phyloP scores from a whole-genome alignment of 2,888 invertebrate species.

The Dascillus cervinus region DNA sequence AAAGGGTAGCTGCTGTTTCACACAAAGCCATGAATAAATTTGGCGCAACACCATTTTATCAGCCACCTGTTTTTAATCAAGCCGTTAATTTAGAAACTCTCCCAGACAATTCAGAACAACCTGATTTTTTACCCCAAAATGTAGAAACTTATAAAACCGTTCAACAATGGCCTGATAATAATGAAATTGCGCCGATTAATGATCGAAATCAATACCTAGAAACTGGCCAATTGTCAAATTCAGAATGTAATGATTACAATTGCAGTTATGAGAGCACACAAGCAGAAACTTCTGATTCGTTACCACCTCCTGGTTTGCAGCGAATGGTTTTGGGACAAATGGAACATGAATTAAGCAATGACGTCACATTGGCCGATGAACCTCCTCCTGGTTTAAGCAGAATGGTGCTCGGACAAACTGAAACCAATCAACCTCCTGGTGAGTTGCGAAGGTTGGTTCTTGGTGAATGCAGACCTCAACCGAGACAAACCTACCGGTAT shows the following conservation, averaged over 20 bases:
- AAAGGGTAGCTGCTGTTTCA: slow-evolving; percentile 34
- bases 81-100: slow-evolving; percentile 56
- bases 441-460: slow-evolving; percentile 56
- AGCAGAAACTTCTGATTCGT: slow-evolving; percentile 35
- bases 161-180: slow-evolving; percentile 40
- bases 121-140: slow-evolving; percentile 40
- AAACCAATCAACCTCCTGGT: slow-evolving; percentile 40
- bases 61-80: slow-evolving; percentile 39
- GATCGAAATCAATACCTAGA: slow-evolving; percentile 71
- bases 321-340: slow-evolving; percentile 61
- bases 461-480: slow-evolving; percentile 50
- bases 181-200: slow-evolving; percentile 57
- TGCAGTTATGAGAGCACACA: slow-evolving; percentile 10
- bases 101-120: slow-evolving; percentile 62
- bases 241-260: slow-evolving; percentile 21
- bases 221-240: slow-evolving; percentile 64
- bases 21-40: slow-evolving; percentile 41
- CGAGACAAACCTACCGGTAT: background rate
- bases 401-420: slow-evolving; percentile 51
- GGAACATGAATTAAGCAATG: slow-evolving; percentile 39
- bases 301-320: slow-evolving; percentile 57
- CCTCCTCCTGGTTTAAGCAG: slow-evolving; percentile 59
- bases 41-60: slow-evolving; percentile 17
- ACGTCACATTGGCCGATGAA: slow-evolving; percentile 44
- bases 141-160: slow-evolving; percentile 8